Percentiles rank a stretch among this genome's conserved stretches.
Conservation (phyloP, 2,888 invertebrate species). For the Druceiella hillmani region DNA sequence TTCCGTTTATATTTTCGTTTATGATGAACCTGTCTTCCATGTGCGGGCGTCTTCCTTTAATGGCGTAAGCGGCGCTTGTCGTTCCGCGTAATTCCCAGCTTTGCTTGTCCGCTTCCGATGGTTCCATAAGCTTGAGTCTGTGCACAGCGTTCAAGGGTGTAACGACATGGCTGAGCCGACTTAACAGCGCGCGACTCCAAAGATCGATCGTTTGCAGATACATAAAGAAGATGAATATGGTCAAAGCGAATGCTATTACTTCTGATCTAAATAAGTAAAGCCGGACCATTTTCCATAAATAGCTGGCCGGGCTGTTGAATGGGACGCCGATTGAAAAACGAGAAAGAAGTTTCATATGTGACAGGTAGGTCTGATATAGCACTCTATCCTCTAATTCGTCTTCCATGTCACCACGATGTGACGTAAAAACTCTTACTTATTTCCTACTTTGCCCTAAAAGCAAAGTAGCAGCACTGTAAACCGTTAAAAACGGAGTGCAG, state of each 20-base stretch:
- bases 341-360: constrained; percentile 81
- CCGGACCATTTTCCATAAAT: constrained; percentile 75
- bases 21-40: constrained; percentile 96
- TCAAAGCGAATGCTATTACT: constrained; percentile 65
- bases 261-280: constrained; percentile 77
- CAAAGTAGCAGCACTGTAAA: no score
- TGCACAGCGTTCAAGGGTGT: constrained; percentile 58
- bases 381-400: constrained; percentile 88
- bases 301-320: constrained; percentile 67
- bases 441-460: no score
- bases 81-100: constrained; percentile 74
- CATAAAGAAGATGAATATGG: constrained; percentile 66
- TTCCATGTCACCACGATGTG: constrained; percentile 81
- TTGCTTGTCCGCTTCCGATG: constrained; percentile 50
- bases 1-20: constrained; percentile 77
- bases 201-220: constrained; percentile 80
- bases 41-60: constrained; percentile 82
- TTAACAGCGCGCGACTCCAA: constrained; percentile 73
- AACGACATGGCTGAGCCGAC: constrained; percentile 62
- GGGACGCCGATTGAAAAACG: constrained; percentile 74
- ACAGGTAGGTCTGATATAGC: constrained; percentile 80
- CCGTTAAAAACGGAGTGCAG: no score
- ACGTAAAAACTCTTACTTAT: no score
- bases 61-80: constrained; percentile 80
- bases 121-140: constrained; percentile 51